Base-by-base conservation (phyloP, 2,797 vertebrate species). In the Meriones psammophilus region DNA sequence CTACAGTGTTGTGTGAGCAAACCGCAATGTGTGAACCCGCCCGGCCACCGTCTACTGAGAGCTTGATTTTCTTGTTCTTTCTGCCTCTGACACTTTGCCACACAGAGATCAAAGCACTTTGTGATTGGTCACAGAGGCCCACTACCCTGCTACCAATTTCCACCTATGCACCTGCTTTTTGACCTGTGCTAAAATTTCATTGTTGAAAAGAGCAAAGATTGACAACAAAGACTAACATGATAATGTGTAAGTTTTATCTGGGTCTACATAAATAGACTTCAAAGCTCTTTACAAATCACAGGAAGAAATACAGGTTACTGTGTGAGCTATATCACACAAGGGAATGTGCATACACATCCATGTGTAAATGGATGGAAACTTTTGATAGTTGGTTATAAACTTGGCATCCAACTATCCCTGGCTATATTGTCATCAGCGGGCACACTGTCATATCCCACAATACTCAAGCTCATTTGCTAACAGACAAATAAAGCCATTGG, bases 231-330 rank as follows among this genome's bases (percentile, higher is more conserved):
- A n/a, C 71, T 80, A 91, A 88, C 86, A 76, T 77, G 39, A 68
- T 0, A 60, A 64, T 92, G 30, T 74, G 46, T 88, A 76, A 60
- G 66, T 78, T 92, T 83, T 89, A 24, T 50, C 54, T 56, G 58
- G n/a, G 62, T 81, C 36, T 95, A 54, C 14, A 86, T 66, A 96
- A 88, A 36, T 14, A 62, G 26, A 93, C 85, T 91, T 96, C 56
- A 92, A 94, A 79, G 15, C 39, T 60, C 64, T 68, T 71, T 39
- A 89, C 33, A 86, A 93, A 30, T 15, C 30, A 74, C 20, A 77
- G 39, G 71, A 39, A 97, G 78, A 92, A 92, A 73, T 68, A 88
- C 3, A 88, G 33, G 77, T 79, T 93, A 83, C 5, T 54, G 8
- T 79, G 66, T 73, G 54, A 92, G 14, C 30, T 24, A 39, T 22